Percentiles rank a stretch among this genome's conserved stretches.
These are phyloP conservation scores for Artemia sinica DNA, from an alignment of 2,888 invertebrate species.

Conservation along the genomic window DNA sequence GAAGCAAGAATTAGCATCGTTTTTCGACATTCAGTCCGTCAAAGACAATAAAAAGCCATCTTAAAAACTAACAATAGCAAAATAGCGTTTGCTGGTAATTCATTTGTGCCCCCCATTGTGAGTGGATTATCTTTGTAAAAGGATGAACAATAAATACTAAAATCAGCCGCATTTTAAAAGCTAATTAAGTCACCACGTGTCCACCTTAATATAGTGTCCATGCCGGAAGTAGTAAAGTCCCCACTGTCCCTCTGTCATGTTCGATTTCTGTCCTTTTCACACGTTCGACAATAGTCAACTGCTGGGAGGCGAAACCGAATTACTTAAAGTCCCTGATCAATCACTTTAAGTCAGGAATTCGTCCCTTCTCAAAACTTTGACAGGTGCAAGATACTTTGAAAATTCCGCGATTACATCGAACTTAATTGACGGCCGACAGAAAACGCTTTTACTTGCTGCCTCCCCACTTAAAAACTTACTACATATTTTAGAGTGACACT, in stretches of 20 bases:
- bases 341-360: constrained; percentile 14
- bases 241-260: constrained; percentile 5
- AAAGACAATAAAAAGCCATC: too few relatives aligned
- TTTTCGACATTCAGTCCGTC: too few relatives aligned
- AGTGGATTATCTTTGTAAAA: too few relatives aligned
- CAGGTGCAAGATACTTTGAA: constrained; percentile 10
- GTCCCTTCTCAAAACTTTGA: constrained; percentile 11
- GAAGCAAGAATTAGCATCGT: too few relatives aligned
- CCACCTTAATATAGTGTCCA: not conserved
- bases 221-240: constrained; percentile 7
- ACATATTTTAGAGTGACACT: not conserved
- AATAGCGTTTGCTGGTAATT: too few relatives aligned
- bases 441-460: not conserved
- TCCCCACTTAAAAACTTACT: constrained; percentile 6
- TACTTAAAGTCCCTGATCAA: constrained; percentile 3
- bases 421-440: constrained; percentile 8
- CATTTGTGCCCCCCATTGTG: too few relatives aligned
- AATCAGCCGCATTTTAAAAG: not conserved
- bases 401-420: constrained; percentile 14
- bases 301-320: constrained; percentile 8
- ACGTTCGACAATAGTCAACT: constrained; percentile 9
- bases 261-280: constrained; percentile 6
- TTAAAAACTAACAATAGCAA: too few relatives aligned
- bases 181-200: constrained; percentile 9
- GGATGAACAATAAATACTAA: too few relatives aligned